phyloP scores from a whole-genome alignment of 2,113 vertebrate species.

The Bubo bubo region DNA sequence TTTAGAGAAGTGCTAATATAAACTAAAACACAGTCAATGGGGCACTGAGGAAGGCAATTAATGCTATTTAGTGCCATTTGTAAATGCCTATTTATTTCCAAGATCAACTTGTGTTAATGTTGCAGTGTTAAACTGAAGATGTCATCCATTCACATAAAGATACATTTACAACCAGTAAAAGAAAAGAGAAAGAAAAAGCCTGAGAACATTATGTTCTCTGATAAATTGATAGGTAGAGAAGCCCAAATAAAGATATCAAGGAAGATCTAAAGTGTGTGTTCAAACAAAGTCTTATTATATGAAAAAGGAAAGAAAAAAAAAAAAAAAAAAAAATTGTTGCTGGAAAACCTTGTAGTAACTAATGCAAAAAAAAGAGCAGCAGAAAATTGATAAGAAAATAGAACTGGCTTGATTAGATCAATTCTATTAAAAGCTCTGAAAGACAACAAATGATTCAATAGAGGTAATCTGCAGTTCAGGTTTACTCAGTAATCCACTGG shows the following conservation, averaged over 20 bases:
- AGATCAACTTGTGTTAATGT: background rate
- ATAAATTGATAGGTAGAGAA: background rate
- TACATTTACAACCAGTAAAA: background rate
- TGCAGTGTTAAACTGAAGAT: background rate
- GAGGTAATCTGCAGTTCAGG: conserved; percentile 63
- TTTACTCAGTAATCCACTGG: conserved; percentile 75
- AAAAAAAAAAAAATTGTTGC: background rate
- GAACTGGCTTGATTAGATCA: conserved; percentile 71
- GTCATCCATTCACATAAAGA: background rate
- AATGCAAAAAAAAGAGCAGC: conserved; percentile 58
- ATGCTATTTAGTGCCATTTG: background rate
- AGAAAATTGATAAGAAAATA: conserved; percentile 64
- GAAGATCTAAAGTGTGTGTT: conserved; percentile 21
- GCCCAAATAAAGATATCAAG: conserved; percentile 33
- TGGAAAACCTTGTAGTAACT: conserved; percentile 19
- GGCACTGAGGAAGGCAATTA: background rate
- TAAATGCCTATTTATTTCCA: background rate
- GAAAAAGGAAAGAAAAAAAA: background rate
- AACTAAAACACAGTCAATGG: background rate
- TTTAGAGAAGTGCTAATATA: background rate
- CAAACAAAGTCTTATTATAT: background rate
- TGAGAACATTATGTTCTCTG: background rate
- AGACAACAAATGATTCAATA: conserved; percentile 69
- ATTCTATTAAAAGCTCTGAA: conserved; percentile 73
- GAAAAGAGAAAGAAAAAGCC: background rate